A percentile compares a stretch with the other conserved stretches of the same genome.
These are phyloP conservation scores for Drosophila koepferae DNA, from an alignment of 2,888 invertebrate genomes.

Conservation along the genomic window DNA sequence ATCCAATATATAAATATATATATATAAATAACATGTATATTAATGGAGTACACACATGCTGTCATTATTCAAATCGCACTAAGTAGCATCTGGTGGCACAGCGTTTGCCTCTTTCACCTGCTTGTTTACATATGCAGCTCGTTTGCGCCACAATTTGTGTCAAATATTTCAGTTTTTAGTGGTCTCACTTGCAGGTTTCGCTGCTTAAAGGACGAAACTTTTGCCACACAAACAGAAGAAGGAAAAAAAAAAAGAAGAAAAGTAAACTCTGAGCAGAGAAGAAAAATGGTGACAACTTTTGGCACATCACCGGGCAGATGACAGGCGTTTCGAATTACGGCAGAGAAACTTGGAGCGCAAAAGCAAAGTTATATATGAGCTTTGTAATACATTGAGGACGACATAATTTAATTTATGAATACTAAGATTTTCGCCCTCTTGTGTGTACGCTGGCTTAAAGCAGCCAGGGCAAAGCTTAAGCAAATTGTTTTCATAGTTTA, in stretches of 20 bases:
- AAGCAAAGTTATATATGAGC: slow-evolving; percentile 18
- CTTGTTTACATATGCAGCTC: slow-evolving; percentile 17
- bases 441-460: neutral
- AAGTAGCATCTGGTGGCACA: slow-evolving; percentile 11
- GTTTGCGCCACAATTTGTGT: slow-evolving; percentile 13
- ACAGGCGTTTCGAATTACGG: slow-evolving; percentile 30
- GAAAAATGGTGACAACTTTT: slow-evolving; percentile 52
- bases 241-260: neutral
- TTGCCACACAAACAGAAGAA: neutral
- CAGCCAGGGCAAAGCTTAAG: neutral
- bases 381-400: slow-evolving; percentile 11
- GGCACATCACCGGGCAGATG: slow-evolving; percentile 59
- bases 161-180: slow-evolving; percentile 15
- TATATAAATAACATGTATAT: neutral
- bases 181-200: slow-evolving; percentile 7
- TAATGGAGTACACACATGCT: neutral
- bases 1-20: neutral
- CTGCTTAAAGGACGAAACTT: slow-evolving; percentile 25
- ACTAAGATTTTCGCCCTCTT: slow-evolving; percentile 15
- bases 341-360: slow-evolving; percentile 19
- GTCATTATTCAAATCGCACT: slow-evolving; percentile 2
- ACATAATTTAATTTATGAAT: slow-evolving; percentile 59
- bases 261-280: neutral
- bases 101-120: neutral
- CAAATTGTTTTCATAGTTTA: neutral